Evolutionary conservation across 2,888 invertebrate genomes (phyloP).

Genomic region (Hypena proboscidalis): DNA sequence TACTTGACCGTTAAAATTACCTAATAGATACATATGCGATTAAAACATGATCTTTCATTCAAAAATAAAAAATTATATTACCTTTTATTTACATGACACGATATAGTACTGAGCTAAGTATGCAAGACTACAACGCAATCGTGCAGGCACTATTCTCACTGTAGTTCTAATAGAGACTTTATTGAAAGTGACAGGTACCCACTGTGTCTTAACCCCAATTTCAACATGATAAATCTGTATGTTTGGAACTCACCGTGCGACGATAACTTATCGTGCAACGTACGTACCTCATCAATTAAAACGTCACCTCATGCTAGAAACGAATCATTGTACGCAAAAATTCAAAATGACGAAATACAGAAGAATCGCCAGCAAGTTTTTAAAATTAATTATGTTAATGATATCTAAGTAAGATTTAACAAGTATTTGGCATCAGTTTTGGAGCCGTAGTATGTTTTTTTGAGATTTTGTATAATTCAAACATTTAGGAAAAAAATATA

Average conservation of each 20-base stretch:
- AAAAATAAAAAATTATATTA: constrained; percentile 22
- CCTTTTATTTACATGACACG: constrained; percentile 29
- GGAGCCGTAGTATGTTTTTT: too few relatives aligned
- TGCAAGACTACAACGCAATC: constrained; percentile 43
- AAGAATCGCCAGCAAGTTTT: too few relatives aligned
- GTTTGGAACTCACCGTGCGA: neutral
- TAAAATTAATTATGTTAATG: too few relatives aligned
- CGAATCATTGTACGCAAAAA: too few relatives aligned
- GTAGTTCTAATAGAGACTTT: constrained; percentile 41
- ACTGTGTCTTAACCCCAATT: neutral
- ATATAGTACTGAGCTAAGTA: constrained; percentile 31
- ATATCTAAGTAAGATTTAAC: too few relatives aligned
- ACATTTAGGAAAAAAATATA: too few relatives aligned
- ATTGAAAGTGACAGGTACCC: constrained; percentile 26
- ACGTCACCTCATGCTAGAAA: too few relatives aligned
- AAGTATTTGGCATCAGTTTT: too few relatives aligned
- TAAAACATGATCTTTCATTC: constrained; percentile 20
- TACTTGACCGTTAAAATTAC: constrained; percentile 13
- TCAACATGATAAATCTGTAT: neutral
- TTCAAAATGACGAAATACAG: too few relatives aligned
- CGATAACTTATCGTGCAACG: too few relatives aligned
- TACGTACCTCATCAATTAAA: too few relatives aligned
- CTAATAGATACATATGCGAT: constrained; percentile 27
- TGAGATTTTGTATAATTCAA: too few relatives aligned
- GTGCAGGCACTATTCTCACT: constrained; percentile 67